Percentiles rank a stretch among this genome's conserved stretches.
These are phyloP conservation scores for Zosterops hypoxanthus DNA, from an alignment of 2,113 vertebrate species.

Conservation along the genomic window DNA sequence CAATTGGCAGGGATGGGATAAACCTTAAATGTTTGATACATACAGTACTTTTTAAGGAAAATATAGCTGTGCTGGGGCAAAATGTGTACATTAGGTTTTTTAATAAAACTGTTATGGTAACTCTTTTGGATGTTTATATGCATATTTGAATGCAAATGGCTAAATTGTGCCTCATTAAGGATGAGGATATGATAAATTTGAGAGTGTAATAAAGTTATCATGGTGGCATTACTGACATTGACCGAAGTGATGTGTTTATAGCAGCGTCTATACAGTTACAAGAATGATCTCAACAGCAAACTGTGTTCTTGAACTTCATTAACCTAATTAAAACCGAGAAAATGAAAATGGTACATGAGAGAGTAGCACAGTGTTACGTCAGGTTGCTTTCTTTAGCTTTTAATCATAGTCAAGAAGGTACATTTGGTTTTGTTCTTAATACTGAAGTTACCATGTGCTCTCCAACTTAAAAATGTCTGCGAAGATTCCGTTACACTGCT, in stretches of 20 bases:
- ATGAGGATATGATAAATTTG: not conserved
- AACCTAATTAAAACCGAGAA: not conserved
- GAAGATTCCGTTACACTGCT: not conserved
- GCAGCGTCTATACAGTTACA: rapidly evolving
- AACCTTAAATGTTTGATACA: conserved; percentile 72
- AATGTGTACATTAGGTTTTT: conserved; percentile 69
- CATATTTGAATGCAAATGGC: conserved; percentile 1
- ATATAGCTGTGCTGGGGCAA: conserved; percentile 44
- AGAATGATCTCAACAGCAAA: not conserved
- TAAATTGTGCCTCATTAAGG: not conserved
- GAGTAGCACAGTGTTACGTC: not conserved
- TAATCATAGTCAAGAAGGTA: not conserved
- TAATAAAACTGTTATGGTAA: conserved; percentile 70
- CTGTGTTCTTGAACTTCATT: not conserved
- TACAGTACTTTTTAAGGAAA: conserved; percentile 72
- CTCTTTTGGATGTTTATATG: conserved; percentile 53
- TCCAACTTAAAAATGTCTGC: not conserved
- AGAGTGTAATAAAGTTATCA: conserved; percentile 38
- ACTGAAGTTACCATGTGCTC: rapidly evolving
- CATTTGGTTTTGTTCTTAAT: not conserved
- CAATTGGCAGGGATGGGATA: conserved; percentile 43
- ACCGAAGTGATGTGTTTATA: not conserved
- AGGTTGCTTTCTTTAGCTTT: not conserved
- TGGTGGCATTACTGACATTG: not conserved
- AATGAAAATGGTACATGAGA: not conserved